Conservation (phyloP, 2,113 vertebrate genomes). For the Hydrochoerus hydrochaeris region DNA sequence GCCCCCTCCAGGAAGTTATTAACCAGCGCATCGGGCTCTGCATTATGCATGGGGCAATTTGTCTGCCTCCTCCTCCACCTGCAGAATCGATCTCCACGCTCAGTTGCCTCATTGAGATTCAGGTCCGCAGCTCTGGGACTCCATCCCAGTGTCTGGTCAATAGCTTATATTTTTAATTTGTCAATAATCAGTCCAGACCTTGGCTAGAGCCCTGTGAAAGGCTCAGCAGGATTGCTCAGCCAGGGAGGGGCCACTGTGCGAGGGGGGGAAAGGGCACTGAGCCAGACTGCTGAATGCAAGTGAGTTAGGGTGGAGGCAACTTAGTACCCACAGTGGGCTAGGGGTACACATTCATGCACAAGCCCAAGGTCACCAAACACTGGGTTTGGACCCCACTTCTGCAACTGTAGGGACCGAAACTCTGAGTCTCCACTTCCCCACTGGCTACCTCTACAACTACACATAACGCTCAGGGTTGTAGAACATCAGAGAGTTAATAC, state of each 20-base stretch:
- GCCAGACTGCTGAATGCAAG: slow-evolving; percentile 69
- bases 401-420: neutral
- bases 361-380: neutral
- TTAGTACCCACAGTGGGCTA: slow-evolving; percentile 26
- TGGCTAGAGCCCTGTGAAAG: slow-evolving; percentile 80
- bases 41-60: slow-evolving; percentile 90
- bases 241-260: neutral
- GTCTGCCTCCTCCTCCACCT: slow-evolving; percentile 88
- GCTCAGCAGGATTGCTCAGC: slow-evolving; percentile 71
- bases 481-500: neutral
- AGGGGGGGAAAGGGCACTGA: slow-evolving; percentile 60
- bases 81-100: slow-evolving; percentile 90
- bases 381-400: too few species aligned
- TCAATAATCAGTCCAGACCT: slow-evolving; percentile 89
- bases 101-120: slow-evolving; percentile 95
- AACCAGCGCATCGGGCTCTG: slow-evolving; percentile 54
- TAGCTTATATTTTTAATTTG: slow-evolving; percentile 92
- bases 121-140: slow-evolving; percentile 89
- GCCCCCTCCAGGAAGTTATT: slow-evolving; percentile 37
- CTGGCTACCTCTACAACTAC: rapidly evolving
- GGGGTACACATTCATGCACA: rapidly evolving
- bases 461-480: rapidly evolving
- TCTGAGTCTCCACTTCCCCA: neutral
- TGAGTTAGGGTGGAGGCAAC: slow-evolving; percentile 42
- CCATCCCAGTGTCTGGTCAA: slow-evolving; percentile 90